Base-by-base conservation (phyloP, 2,888 invertebrate genomes). In the Itoplectis maculator region DNA sequence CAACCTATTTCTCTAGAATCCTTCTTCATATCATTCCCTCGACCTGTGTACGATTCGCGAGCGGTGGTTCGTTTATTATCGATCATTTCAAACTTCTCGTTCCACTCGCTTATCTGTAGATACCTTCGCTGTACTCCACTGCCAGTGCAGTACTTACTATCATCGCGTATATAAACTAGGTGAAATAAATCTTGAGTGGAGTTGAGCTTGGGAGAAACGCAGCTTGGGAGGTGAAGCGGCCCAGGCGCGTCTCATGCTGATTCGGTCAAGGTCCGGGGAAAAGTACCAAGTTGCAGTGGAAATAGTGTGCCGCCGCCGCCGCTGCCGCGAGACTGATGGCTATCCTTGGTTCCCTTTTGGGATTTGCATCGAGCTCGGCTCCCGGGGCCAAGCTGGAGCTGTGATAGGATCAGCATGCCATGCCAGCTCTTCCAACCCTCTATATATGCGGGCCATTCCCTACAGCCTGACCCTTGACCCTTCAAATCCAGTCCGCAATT, bases 351-450 rank as follows among this genome's bases (percentile, higher is more conserved):
- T 66, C 42, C 59, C 78, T 73, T 51, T 66, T 35, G 79, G 47
- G 80, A 85, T 85, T 85, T 84, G 81, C 82, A 84, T 85, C 49
- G 80, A 80, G 79, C 73, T 77, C 79, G 61, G 69, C 69, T 79
- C 75, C 77, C 72, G 51, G 79, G 74, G 68, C 40, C 74, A 40
- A 73, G 73, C 15, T 18, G 23, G 23, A 29, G 18, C 66, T 75
- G 51, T 29, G 83, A 83, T 80, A 83, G 78, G 76, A 83, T 86
- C 83, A 72, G 76, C 80, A 84, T 74, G 84, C 80, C 56, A 80
- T 61, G 61, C 65, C 45, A 47, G 2, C 23, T 42, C 54, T 45
- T 8, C 13, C 47, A n/a, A 23, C 35, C 61, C 45, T 29, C 47
- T 42, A n/a, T 40, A 40, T 61, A n/a, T n/a, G n/a, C n/a, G n/a